Percentiles rank a stretch among this genome's conserved stretches.
Evolutionary conservation across 2,888 invertebrate genomes (phyloP).

Genomic region (Drosophila nr. medialis): DNA sequence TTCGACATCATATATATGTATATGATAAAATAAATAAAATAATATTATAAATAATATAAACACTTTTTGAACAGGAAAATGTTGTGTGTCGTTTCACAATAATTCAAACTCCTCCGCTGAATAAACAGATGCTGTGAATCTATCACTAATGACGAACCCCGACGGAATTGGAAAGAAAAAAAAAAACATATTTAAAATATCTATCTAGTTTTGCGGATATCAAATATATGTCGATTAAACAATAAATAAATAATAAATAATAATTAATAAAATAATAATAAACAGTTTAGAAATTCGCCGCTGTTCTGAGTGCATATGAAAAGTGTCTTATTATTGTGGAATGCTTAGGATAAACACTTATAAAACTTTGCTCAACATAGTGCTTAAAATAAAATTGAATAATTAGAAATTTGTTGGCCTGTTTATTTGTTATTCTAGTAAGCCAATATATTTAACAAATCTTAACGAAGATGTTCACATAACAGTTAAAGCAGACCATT

Average conservation of each 20-base stretch:
- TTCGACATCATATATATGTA: no score
- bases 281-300: not conserved
- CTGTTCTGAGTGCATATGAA: no score
- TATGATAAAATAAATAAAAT: no score
- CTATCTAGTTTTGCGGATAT: not conserved
- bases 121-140: not conserved
- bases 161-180: not conserved
- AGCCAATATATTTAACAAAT: not conserved
- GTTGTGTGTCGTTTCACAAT: not conserved
- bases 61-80: not conserved
- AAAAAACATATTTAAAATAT: not conserved
- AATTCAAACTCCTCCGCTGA: not conserved
- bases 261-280: no score
- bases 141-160: not conserved
- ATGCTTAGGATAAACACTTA: not conserved
- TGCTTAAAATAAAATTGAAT: not conserved
- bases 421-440: not conserved
- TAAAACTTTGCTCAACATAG: not conserved
- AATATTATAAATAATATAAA: not conserved
- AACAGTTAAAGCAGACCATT: conserved; percentile 9
- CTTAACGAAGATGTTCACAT: not conserved
- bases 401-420: not conserved
- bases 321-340: not conserved
- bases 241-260: not conserved
- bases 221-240: not conserved